Percentiles rank a stretch among this genome's conserved stretches.
phyloP scores from a whole-genome alignment of 2,797 vertebrate species.

The Cossypha caffra region DNA sequence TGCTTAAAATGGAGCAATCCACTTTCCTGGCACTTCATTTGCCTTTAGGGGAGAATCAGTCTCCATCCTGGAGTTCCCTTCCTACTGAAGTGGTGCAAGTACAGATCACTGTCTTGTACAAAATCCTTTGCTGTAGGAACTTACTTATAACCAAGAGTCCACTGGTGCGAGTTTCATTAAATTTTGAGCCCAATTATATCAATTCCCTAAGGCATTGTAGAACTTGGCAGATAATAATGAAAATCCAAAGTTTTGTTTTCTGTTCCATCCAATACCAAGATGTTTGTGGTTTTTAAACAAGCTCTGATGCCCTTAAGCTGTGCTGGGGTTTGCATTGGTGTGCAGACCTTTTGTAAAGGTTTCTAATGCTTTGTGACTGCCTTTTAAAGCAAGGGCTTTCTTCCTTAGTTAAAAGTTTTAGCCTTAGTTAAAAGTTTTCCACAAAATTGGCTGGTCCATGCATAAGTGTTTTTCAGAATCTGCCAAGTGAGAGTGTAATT shows the following conservation, averaged over 20 bases:
- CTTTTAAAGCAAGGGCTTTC: neutral
- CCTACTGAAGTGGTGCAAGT: neutral
- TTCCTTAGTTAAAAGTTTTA: neutral
- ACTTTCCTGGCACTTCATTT: neutral
- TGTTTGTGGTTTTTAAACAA: neutral
- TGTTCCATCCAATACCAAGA: neutral
- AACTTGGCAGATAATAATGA: neutral
- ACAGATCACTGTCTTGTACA: neutral
- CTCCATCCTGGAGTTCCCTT: neutral
- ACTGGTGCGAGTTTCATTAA: neutral
- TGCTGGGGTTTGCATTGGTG: neutral
- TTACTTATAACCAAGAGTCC: neutral
- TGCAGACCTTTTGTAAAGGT: neutral
- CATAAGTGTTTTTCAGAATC: neutral
- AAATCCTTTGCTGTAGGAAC: neutral
- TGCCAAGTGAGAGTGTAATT: neutral
- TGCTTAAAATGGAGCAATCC: neutral
- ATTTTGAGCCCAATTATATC: rapidly evolving
- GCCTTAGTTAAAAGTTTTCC: neutral
- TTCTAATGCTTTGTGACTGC: neutral
- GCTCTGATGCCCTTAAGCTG: neutral
- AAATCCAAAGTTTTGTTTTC: neutral
- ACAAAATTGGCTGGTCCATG: neutral
- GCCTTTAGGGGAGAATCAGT: neutral
- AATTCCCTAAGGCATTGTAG: neutral